Base-by-base conservation (phyloP, 1,140 invertebrate genomes). In the Drosophila gunungcola region DNA sequence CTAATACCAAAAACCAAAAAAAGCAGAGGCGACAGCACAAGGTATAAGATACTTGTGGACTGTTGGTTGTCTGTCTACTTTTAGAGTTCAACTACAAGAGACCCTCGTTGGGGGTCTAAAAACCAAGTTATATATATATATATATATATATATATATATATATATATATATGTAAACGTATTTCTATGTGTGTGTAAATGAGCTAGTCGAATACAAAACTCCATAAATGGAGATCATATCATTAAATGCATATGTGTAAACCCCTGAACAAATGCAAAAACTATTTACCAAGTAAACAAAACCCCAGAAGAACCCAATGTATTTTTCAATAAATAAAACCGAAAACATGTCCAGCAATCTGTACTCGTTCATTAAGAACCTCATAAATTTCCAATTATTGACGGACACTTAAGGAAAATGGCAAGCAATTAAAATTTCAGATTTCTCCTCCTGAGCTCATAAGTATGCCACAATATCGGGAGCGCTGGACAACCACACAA, bases 251-350 rank as follows among this genome's bases (percentile, higher is more conserved):
- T 89, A 89, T 89, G 70, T 83, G 58, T 74, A 57, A 70, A 61
- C 49, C 49, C 51, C 34, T 6, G 25, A 52, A 55, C 60, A 70
- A 78, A 76, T 51, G 57, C 60, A 53, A 86, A 21, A 76, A 79
- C 63, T 79, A 86, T 83, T 83, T 86, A 79, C 65, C 46, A 65
- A 42, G 64, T 21, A 29, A 46, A 21, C 16, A 25, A 56, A 56
- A 16, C 25, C n/a, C 36, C 13, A 63, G 29, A 61, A 61, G 16
- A 48, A 56, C 73, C 60, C 41, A 52, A 60, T 67, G 81, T 85
- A 85, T 85, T 85, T 85, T 85, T 88, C 76, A 85, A 88, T 82
- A 79, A 84, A 83, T 70, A 79, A 86, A 65, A 88, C 67, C 68
- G 54, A 74, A 25, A 64, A n/a, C 32, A 29, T 49, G 58, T 55